Evolutionary conservation across 2,797 vertebrate genomes (phyloP).

Genomic region (Chelidonichthys spinosus): DNA sequence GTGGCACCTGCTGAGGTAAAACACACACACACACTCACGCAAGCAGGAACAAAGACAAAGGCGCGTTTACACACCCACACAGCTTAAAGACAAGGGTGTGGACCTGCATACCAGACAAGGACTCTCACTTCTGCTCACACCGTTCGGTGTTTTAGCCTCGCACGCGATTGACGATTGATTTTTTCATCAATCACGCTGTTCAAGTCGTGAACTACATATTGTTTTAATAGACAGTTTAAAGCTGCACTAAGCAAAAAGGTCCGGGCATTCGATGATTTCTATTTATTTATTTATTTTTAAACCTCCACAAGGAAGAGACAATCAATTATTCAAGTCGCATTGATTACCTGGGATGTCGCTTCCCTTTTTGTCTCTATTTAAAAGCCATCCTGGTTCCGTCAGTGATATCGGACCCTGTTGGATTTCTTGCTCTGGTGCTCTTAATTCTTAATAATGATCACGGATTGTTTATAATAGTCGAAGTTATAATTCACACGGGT

Average conservation of each 20-base stretch:
- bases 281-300: background rate
- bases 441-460: background rate
- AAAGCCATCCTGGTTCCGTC: constrained; percentile 13
- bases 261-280: background rate
- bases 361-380: constrained; percentile 3
- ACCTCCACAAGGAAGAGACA: background rate
- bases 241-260: constrained; percentile 11
- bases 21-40: constrained; percentile 13
- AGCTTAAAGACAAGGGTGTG: constrained; percentile 38
- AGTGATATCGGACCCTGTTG: background rate
- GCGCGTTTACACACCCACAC: background rate
- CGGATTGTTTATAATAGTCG: constrained; percentile 4
- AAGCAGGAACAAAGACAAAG: constrained; percentile 21
- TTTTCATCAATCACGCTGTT: constrained; percentile 35
- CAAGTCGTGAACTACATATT: background rate
- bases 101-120: background rate
- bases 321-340: constrained; percentile 4
- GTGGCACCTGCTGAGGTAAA: constrained; percentile 52
- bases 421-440: background rate
- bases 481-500: background rate
- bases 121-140: constrained; percentile 1
- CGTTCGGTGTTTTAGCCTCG: constrained; percentile 9
- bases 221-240: constrained; percentile 24
- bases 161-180: constrained; percentile 40
- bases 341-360: background rate